Base-by-base conservation (phyloP, 2,797 vertebrate species). In the Sternotherus odoratus region DNA sequence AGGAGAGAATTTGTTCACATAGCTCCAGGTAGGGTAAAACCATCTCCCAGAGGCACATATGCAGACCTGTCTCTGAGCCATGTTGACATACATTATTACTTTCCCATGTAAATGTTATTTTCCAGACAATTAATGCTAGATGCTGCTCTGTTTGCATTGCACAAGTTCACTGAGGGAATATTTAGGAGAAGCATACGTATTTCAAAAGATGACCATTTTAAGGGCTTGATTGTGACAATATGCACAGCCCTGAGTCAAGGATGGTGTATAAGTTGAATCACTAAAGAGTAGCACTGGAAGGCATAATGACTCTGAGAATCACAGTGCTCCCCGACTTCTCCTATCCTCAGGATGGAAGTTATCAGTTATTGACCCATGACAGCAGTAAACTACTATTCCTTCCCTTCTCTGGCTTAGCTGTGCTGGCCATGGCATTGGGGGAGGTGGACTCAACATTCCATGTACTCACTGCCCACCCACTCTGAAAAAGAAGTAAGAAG, bases 101-200 rank as follows among this genome's bases (percentile, higher is more conserved):
- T 87, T 90, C 26, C 77, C 19, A 33, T 24, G 1, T 16, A 19
- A 63, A 4, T 5, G 33, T 77, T 17, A 1, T 78, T 56, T 77
- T 77, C 8, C 33, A 17, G 50, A 46, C 28, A 3, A 5, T 2
- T 24, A 2, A n/a, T 1, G 63, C 81, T 4, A 23, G 75, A 1
- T 39, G 49, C 24, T 12, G 3, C 48, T 51, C 3, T 12, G 4
- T 48, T 91, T 77, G 4, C 3, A 36, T 0, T 19, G 5, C 2
- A 0, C 0, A 15, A 12, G 21, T 17, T 50, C 49, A 85, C 51
- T 75, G 46, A 56, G 3, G 79, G 82, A 66, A 6, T 82, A 23
- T 43, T 8, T 69, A 21, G 1, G 15, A 2, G 85, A 78, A 3
- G 43, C 43, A 60, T 60, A 7, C 66, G 36, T 12, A 1, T 4